Conservation (phyloP, 2,888 invertebrate genomes). For the Tachina lurida region DNA sequence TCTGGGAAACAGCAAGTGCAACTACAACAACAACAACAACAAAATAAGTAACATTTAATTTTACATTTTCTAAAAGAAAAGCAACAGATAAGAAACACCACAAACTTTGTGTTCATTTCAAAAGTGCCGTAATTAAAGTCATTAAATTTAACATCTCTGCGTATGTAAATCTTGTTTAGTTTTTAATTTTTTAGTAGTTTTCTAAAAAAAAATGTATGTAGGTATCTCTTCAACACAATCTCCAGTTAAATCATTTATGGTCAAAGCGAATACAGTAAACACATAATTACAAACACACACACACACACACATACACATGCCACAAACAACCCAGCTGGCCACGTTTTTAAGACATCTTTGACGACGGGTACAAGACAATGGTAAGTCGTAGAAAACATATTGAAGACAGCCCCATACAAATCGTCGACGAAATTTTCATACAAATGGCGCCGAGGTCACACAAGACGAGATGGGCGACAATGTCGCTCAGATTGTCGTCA, state of each 20-base stretch:
- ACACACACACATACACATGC: not conserved
- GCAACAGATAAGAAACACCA: conserved; percentile 26
- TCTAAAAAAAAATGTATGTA: conserved; percentile 33
- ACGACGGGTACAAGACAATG: no score
- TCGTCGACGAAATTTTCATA: no score
- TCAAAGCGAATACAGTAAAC: no score
- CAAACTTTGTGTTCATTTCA: conserved; percentile 60
- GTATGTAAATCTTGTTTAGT: conserved; percentile 71
- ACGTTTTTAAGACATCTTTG: no score
- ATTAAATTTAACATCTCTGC: conserved; percentile 68
- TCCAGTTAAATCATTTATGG: conserved; percentile 66
- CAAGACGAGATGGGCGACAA: no score
- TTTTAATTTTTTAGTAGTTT: conserved; percentile 52
- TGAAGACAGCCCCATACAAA: no score
- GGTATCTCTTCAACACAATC: conserved; percentile 66
- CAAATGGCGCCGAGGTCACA: no score
- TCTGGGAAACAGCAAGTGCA: conserved; percentile 35
- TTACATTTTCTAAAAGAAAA: conserved; percentile 66
- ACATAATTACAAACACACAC: no score
- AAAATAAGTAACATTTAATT: conserved; percentile 58
- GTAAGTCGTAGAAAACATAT: no score
- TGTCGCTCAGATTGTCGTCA: no score
- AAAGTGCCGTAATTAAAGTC: conserved; percentile 71
- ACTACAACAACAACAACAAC: conserved; percentile 24
- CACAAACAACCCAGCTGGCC: no score